phyloP scores from a whole-genome alignment of 2,888 invertebrate genomes.

The Drosophila neonasuta region DNA sequence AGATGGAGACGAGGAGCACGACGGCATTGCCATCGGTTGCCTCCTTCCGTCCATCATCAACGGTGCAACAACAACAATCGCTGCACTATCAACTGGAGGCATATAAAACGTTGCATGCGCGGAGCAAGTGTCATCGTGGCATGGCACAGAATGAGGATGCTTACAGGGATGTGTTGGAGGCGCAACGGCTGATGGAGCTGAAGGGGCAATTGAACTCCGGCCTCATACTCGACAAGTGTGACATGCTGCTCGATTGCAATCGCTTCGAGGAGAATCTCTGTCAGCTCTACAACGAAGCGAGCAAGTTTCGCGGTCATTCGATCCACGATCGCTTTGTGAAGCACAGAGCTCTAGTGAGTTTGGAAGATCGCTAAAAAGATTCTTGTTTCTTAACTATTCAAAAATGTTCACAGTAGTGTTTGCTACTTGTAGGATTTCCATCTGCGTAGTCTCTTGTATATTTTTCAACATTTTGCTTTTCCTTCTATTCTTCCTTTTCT shows the following conservation, averaged over 20 bases:
- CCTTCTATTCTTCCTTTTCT: no score
- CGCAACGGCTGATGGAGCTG: constrained; percentile 31
- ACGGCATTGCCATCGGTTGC: not conserved
- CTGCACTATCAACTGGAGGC: not conserved
- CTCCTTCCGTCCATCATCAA: not conserved
- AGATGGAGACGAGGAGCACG: not conserved
- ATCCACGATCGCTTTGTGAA: constrained; percentile 11
- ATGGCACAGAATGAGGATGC: constrained; percentile 68
- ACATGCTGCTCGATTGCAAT: constrained; percentile 73
- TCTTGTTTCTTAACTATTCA: no score
- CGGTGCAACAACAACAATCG: no score
- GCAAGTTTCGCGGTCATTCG: constrained; percentile 8
- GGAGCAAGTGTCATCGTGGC: constrained; percentile 52
- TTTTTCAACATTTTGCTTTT: no score
- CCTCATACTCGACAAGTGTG: constrained; percentile 67
- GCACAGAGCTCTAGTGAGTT: constrained; percentile 33
- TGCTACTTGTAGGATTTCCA: no score
- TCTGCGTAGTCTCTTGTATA: no score
- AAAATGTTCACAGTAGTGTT: no score
- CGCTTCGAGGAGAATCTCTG: constrained; percentile 72
- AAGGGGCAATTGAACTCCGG: not conserved
- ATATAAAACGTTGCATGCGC: not conserved
- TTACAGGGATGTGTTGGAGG: constrained; percentile 59
- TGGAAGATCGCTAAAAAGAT: no score
- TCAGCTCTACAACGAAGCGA: constrained; percentile 55